Evolutionary conservation across 2,797 vertebrate genomes (phyloP), one percentile per base, ranked within the genome.

Genomic region (Odontamblyopus lacepedii): DNA sequence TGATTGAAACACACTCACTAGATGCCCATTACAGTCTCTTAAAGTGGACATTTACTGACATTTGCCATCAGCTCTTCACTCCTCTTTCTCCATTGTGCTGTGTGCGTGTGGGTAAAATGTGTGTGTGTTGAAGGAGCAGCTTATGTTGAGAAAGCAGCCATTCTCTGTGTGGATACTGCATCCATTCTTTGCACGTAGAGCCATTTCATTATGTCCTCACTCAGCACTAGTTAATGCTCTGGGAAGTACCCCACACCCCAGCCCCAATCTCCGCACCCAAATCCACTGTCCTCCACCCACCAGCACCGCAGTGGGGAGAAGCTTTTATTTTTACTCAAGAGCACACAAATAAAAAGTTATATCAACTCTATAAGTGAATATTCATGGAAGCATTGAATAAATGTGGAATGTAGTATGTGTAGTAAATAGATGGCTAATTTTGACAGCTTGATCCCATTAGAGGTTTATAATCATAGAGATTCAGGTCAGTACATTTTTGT

Each of bases 181-280:
- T 66, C 76, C 82, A 81, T 80, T 81, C 73, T 72, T 81, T 78
- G 74, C 76, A 73, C 69, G 78, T 30, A 62, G 73, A 72, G 72
- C 35, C 76, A 66, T 81, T 83, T 82, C 75, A 85, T 86, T 72
- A 79, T 66, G 65, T 78, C 72, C 67, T 86, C 83, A 88, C 82
- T 85, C 83, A 85, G 80, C 82, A 78, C 72, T 82, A 85, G 67
- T 72, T 78, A 81, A 83, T 72, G 61, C 75, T 82, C 12, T 61
- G 76, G 87, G 85, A 89, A 87, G 71, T 76, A 72, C 79, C 85
- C 81, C 66, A 67, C 76, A 13, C 72, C 68, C 73, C 74, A 12
- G 41, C 73, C 82, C 75, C 65, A 64, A 74, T 4, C 70, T 67
- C 68, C 72, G 64, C 19, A 68, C 67, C 44, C 29, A 67, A 82